These are phyloP conservation scores for Limnephilus auricula DNA, from an alignment of 2,888 invertebrate genomes.

Conservation along the genomic window DNA sequence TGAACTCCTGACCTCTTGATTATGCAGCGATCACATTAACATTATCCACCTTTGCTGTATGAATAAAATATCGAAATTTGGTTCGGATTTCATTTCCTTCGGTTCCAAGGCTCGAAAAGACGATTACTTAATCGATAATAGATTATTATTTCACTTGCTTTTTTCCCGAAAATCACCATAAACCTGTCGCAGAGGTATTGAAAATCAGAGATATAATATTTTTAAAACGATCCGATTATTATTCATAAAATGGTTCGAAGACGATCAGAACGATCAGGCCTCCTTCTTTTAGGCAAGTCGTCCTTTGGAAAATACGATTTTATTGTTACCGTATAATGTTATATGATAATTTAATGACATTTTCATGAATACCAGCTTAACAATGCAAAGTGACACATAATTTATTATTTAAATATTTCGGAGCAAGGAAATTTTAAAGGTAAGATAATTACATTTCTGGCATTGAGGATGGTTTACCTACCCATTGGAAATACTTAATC, in stretches of 20 bases:
- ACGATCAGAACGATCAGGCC: constrained; percentile 2
- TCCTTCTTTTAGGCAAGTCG: constrained; percentile 15
- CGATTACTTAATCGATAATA: not conserved
- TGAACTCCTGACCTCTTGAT: not conserved
- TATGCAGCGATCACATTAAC: not conserved
- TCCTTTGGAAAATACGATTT: constrained; percentile 7
- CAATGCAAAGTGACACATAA: constrained; percentile 24
- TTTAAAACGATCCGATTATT: constrained; percentile 3
- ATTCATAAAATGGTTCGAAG: constrained; percentile 11
- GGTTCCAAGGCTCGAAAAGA: not conserved
- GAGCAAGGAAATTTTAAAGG: constrained; percentile 17
- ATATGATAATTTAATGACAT: constrained; percentile 31
- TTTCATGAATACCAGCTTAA: constrained; percentile 23
- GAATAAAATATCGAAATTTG: not conserved
- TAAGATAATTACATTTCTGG: constrained; percentile 15
- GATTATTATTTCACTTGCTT: not conserved
- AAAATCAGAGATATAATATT: constrained; percentile 5
- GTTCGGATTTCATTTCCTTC: not conserved
- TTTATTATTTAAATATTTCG: constrained; percentile 23
- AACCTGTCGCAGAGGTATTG: not conserved
- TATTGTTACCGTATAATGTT: constrained; percentile 6
- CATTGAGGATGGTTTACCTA: not conserved
- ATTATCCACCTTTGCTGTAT: not conserved
- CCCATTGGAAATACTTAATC: constrained; percentile 14
- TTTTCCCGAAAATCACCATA: not conserved